Base-by-base conservation (phyloP, 2,797 vertebrate genomes). In the Sebastes reedi region DNA sequence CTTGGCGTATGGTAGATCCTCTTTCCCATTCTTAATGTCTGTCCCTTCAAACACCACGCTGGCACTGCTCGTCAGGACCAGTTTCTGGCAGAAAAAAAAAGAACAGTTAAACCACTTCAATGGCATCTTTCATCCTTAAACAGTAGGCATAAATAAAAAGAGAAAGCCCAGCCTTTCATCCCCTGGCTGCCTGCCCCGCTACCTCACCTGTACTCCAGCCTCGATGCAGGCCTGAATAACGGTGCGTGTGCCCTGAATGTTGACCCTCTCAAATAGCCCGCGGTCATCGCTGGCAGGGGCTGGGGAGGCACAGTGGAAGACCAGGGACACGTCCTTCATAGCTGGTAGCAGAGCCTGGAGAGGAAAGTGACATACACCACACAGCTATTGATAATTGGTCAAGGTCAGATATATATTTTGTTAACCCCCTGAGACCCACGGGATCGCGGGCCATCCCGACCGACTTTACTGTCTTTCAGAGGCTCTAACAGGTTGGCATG, bases 301-400 rank as follows among this genome's bases (percentile, higher is more conserved):
- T 16, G 98, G 99, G 0, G 99, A 99, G 0, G 98, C 99, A 8
- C 99, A 99, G 83, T 99, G 98, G 91, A 99, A 99, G 52, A 97
- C 98, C 62, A 97, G 79, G 1, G 95, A 95, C 66, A 96, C 96
- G 0, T 96, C 97, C 84, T 95, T 94, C 82, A 99, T 83, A 64
- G 97, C 97, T 7, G 94, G 89, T 56, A 97, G 94, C 89, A 99
- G 92, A 85, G 97, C 97, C 98, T 99, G 82, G 24, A 70, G 69
- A 24, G 61, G 42, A 79, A 46, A 4, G 14, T 46, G 50, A 84
- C 22, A 83, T 11, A 70, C 0, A n/a, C 11, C 24, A 42, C 20
- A 79, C 20, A 29, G 25, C n/a, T 74, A 13, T 32, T 46, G 55
- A 72, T 59, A 69, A 29, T 1, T 65, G 56, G 25, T 56, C 27